A percentile compares a stretch with the other conserved stretches of the same genome.
Conservation (phyloP, 1,140 invertebrate genomes). For the Drosophila triauraria region DNA sequence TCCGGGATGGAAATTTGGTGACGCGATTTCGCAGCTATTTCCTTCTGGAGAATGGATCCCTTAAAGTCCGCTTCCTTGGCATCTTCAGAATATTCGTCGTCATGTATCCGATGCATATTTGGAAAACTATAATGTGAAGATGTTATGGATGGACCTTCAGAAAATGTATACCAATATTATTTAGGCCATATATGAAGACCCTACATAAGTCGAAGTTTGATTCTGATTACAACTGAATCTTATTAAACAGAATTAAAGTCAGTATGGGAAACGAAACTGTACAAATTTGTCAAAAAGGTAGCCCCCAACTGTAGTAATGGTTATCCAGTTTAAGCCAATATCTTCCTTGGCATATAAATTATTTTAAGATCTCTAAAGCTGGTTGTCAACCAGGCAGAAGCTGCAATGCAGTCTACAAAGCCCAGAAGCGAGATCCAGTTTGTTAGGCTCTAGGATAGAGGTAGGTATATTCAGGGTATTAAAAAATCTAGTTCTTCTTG, state of each 20-base stretch:
- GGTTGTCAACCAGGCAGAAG: background rate
- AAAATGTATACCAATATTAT: background rate
- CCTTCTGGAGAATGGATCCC: conserved; percentile 51
- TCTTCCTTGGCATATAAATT: too few relatives aligned
- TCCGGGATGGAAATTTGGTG: conserved; percentile 61
- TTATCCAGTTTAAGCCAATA: background rate
- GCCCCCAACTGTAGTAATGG: too few relatives aligned
- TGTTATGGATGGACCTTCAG: conserved; percentile 1
- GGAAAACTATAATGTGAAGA: conserved; percentile 35
- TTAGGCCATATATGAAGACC: background rate
- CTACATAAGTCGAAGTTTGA: background rate
- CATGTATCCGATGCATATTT: conserved; percentile 63
- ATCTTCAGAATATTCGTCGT: conserved; percentile 66
- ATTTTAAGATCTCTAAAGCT: background rate
- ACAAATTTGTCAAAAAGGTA: too few relatives aligned
- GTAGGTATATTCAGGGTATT: too few relatives aligned
- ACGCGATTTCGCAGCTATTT: conserved; percentile 44
- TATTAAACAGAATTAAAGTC: background rate
- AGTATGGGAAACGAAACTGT: background rate
- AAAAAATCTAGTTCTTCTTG: too few relatives aligned
- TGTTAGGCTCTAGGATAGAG: background rate
- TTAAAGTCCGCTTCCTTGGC: conserved; percentile 49
- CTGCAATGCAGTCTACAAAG: too few relatives aligned
- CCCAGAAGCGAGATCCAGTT: too few relatives aligned
- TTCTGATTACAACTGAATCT: background rate